Conservation (phyloP, 2,888 invertebrate genomes). For the Dryocosmus kuriphilus region DNA sequence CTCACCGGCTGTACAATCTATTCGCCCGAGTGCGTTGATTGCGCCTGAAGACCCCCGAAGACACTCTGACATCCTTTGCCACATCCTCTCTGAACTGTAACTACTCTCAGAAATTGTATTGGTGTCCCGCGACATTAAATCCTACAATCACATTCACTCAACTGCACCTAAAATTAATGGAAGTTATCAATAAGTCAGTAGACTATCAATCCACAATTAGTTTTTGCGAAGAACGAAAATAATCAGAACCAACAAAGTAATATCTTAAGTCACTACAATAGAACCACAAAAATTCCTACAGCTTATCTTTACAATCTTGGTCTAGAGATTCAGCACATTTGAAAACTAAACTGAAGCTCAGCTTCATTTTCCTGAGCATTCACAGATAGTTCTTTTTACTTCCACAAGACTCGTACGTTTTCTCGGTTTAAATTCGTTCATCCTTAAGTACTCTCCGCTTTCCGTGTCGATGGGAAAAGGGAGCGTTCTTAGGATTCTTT, state of each 20-base stretch:
- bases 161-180: not conserved
- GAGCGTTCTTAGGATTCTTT: slow-evolving; percentile 48
- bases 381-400: not conserved
- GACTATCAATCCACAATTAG: too few relatives aligned
- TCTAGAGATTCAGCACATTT: too few relatives aligned
- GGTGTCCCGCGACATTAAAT: not conserved
- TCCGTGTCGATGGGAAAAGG: slow-evolving; percentile 41
- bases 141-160: slow-evolving; percentile 14
- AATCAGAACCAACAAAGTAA: too few relatives aligned
- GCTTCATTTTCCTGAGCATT: too few relatives aligned
- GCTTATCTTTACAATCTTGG: too few relatives aligned
- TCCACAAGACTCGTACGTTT: slow-evolving; percentile 40
- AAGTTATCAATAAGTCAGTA: not conserved
- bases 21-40: slow-evolving; percentile 63
- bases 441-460: slow-evolving; percentile 3
- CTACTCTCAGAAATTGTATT: slow-evolving; percentile 9
- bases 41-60: slow-evolving; percentile 59
- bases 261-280: too few relatives aligned
- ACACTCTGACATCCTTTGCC: slow-evolving; percentile 48
- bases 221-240: too few relatives aligned
- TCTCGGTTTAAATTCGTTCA: slow-evolving; percentile 23
- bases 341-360: too few relatives aligned
- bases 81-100: slow-evolving; percentile 11
- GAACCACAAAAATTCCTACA: too few relatives aligned
- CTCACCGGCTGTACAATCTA: slow-evolving; percentile 51